Evolutionary conservation across 2,797 vertebrate species (phyloP).

Genomic region (Coendou prehensilis): DNA sequence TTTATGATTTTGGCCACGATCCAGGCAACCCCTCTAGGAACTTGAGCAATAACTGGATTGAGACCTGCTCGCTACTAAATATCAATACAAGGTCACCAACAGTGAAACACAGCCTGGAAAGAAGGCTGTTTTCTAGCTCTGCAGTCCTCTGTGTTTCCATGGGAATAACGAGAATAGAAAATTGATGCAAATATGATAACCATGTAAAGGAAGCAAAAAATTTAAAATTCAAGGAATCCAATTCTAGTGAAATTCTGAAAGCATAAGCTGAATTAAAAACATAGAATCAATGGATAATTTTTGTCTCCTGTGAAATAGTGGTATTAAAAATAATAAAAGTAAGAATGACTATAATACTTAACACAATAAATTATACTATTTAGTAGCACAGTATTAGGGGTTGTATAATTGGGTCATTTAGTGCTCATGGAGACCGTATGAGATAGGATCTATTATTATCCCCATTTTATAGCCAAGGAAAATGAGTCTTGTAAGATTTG

Average conservation of each 20-base stretch:
- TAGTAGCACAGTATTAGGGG: not conserved
- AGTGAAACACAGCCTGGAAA: not conserved
- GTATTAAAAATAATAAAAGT: not conserved
- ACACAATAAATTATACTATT: not conserved
- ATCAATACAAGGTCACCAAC: not conserved
- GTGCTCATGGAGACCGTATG: not conserved
- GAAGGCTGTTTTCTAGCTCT: not conserved
- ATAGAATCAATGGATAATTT: not conserved
- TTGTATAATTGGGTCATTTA: not conserved
- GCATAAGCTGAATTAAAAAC: not conserved
- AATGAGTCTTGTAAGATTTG: not conserved
- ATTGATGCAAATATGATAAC: not conserved
- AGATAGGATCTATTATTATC: not conserved
- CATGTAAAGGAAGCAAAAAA: not conserved
- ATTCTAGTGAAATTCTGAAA: constrained; percentile 46
- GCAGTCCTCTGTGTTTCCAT: not conserved
- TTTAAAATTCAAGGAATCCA: not conserved
- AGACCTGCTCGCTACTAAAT: not conserved
- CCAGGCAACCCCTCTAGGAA: not conserved
- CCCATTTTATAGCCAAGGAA: not conserved
- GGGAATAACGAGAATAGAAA: not conserved
- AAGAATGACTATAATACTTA: not conserved
- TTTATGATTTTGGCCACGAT: not conserved
- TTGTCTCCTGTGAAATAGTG: constrained; percentile 15
- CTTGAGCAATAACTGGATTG: constrained; percentile 11